Conservation (phyloP, 1,140 invertebrate species). For the Tetraneura akinire region DNA sequence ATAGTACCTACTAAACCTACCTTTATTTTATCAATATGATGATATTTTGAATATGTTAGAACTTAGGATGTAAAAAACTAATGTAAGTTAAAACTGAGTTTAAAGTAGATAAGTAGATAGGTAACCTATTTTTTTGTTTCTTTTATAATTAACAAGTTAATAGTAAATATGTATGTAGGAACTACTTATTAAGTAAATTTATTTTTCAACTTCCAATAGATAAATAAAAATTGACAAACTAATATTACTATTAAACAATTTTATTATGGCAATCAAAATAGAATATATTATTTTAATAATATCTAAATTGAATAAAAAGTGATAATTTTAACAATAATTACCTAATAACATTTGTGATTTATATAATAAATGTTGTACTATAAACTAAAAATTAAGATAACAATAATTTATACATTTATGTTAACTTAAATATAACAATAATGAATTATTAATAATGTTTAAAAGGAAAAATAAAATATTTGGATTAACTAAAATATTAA, state of each 20-base stretch:
- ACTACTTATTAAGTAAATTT: too few relatives aligned
- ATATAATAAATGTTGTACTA: neutral
- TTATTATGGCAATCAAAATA: constrained; percentile 32
- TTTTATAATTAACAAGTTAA: too few relatives aligned
- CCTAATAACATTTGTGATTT: neutral
- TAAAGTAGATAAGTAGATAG: too few relatives aligned
- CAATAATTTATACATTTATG: neutral
- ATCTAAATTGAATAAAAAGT: constrained; percentile 19
- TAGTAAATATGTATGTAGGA: too few relatives aligned
- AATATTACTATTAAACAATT: neutral
- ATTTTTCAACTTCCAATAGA: too few relatives aligned
- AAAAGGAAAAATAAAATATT: constrained; percentile 23
- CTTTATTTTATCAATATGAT: too few relatives aligned
- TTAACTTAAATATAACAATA: constrained; percentile 25
- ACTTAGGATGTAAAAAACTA: too few relatives aligned
- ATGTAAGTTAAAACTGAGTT: too few relatives aligned
- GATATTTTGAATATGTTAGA: too few relatives aligned
- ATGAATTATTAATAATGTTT: constrained; percentile 25
- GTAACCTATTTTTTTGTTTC: too few relatives aligned
- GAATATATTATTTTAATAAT: constrained; percentile 5
- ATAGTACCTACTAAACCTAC: too few relatives aligned
- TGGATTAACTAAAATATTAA: neutral
- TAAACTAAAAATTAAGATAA: constrained; percentile 34
- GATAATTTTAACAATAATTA: neutral
- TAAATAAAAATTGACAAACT: too few relatives aligned